Evolutionary conservation across 64 coral and sea anemone genomes (phyloP).

Genomic region (Actinia equina): DNA sequence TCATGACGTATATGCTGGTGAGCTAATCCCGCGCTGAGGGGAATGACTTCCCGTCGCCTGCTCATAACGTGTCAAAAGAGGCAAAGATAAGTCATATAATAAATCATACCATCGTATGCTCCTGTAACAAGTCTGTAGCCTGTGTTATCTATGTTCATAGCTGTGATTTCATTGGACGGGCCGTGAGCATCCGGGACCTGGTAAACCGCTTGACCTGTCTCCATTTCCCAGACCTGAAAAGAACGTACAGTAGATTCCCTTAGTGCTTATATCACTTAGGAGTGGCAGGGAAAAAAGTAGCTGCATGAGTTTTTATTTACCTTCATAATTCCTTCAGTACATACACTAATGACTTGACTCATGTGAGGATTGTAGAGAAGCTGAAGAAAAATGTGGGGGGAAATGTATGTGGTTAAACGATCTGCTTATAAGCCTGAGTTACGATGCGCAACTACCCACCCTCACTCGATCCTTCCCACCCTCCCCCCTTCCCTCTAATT

Average conservation of each 20-base stretch:
- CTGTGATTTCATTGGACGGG: constrained; percentile 78
- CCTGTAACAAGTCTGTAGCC: constrained; percentile 92
- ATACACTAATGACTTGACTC: constrained; percentile 89
- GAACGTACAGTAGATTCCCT: background rate
- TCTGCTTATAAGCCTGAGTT: background rate
- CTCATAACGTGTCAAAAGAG: no score
- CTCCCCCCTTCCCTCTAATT: no score
- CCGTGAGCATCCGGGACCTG: constrained; percentile 88
- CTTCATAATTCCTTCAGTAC: constrained; percentile 82
- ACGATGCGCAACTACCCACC: no score
- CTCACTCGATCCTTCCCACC: background rate
- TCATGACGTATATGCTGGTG: no score
- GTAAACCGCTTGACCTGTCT: constrained; percentile 85
- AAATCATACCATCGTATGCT: constrained; percentile 78
- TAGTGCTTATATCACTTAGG: no score
- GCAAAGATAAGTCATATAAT: background rate
- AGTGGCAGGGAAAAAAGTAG: background rate
- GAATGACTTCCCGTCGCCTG: no score
- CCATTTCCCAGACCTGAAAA: constrained; percentile 96
- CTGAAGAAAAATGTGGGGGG: constrained; percentile 6
- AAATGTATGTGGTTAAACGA: background rate
- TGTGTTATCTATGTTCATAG: constrained; percentile 84
- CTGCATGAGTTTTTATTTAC: constrained; percentile 13
- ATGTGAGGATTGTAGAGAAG: constrained; percentile 94
- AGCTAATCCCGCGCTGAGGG: no score